These are phyloP conservation scores for Polymixis flavicincta DNA, from an alignment of 2,888 invertebrate genomes.

Conservation along the genomic window DNA sequence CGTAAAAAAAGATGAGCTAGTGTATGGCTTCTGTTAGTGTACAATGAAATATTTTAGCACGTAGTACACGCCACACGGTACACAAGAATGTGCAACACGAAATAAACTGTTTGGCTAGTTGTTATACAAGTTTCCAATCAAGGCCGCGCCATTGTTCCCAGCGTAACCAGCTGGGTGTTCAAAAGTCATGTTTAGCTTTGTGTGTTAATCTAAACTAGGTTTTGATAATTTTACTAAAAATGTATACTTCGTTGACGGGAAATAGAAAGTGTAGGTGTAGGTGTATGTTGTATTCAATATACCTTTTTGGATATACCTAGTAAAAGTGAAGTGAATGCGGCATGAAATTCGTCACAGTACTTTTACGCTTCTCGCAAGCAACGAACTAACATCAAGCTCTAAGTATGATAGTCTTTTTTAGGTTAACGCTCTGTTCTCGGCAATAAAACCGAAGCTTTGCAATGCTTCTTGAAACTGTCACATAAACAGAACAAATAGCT, in stretches of 20 bases:
- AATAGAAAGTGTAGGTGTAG: slow-evolving; percentile 6
- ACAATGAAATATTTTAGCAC: slow-evolving; percentile 42
- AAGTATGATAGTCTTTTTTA: slow-evolving; percentile 46
- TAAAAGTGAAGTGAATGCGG: slow-evolving; percentile 10
- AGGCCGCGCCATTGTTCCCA: slow-evolving; percentile 63
- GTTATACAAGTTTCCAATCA: slow-evolving; percentile 66
- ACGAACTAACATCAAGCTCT: slow-evolving; percentile 18
- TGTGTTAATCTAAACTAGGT: slow-evolving; percentile 35
- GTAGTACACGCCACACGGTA: slow-evolving; percentile 19
- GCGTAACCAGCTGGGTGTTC: slow-evolving; percentile 47
- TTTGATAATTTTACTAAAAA: slow-evolving; percentile 13
- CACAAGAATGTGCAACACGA: slow-evolving; percentile 58
- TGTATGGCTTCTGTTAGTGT: slow-evolving; percentile 11
- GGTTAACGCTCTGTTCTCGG: slow-evolving; percentile 49
- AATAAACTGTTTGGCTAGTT: slow-evolving; percentile 62
- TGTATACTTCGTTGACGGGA: neutral
- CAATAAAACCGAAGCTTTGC: slow-evolving; percentile 48
- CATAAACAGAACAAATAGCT: slow-evolving; percentile 56
- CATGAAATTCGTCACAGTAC: slow-evolving; percentile 20
- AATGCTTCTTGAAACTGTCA: slow-evolving; percentile 61
- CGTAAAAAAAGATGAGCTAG: slow-evolving; percentile 14
- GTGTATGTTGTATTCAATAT: slow-evolving; percentile 9
- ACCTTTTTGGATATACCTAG: neutral
- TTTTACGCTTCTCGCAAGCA: slow-evolving; percentile 19
- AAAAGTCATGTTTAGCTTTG: slow-evolving; percentile 38